Evolutionary conservation across 2,797 vertebrate species (phyloP), one percentile per base, ranked within the genome.

Genomic region (Danionella dracula): DNA sequence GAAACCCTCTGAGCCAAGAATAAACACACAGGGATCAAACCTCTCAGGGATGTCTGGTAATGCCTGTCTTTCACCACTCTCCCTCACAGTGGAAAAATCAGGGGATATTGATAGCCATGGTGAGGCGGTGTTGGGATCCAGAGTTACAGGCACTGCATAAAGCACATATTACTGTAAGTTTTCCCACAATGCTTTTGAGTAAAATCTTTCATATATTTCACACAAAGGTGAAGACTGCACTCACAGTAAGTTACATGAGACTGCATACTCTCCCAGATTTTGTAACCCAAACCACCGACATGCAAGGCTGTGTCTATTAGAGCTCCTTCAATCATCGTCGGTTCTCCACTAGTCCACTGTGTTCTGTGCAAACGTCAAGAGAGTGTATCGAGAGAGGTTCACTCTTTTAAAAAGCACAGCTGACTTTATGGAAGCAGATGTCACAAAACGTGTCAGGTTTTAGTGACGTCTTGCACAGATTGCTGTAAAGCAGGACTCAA

Each of bases 11-110:
- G 17, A 66, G 2, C 86, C 90, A 46, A 94, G 66, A 38, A 93
- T 75, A 1, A 87, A 93, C 51, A 90, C 85, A 0, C 90, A 90
- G n/a, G 75, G 79, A 42, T 90, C 79, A 2, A 91, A 87, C 37
- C 85, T 86, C 35, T 87, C 80, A 0, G 60, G 76, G 27, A 72
- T 84, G 41, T 85, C 70, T 0, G 84, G 87, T 31, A 59, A 0
- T 0, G 75, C 68, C 48, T 72, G 75, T 0, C 57, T 78, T 37
- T 85, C 84, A 0, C 58, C 0, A 53, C 82, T 88, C 55, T 87
- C 86, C 13, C 68, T 76, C 54, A 92, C 75, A 4, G 78, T 82
- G 46, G 80, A 82, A 32, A 85, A 70, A 7, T 92, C 87, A 0
- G 63, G 49, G 0, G 68, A 86, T 38, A 94, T 51, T 0, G 48